A percentile compares a stretch with the other conserved stretches of the same genome.
These are phyloP conservation scores for Drosophila teissieri DNA, from an alignment of 1,140 invertebrate species.

Conservation along the genomic window DNA sequence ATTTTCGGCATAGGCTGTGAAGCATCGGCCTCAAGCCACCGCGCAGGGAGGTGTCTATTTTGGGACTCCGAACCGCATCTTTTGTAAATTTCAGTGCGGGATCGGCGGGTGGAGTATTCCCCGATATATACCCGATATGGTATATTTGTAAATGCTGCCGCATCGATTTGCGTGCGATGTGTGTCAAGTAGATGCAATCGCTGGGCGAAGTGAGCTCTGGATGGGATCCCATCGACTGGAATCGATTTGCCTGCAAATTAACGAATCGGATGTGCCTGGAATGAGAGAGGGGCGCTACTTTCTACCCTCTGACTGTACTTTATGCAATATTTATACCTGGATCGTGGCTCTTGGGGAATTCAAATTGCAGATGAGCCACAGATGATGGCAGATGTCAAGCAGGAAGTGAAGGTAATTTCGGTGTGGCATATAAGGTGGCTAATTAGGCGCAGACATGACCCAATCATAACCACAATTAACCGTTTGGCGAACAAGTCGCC, in stretches of 20 bases:
- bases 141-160: slow-evolving; percentile 75
- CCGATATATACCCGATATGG: slow-evolving; percentile 14
- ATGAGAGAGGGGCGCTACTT: slow-evolving; percentile 41
- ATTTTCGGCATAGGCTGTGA: slow-evolving; percentile 58
- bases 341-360: slow-evolving; percentile 52
- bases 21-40: slow-evolving; percentile 13
- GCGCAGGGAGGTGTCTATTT: slow-evolving; percentile 50
- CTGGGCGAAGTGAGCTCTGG: slow-evolving; percentile 16
- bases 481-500: slow-evolving; percentile 42
- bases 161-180: slow-evolving; percentile 82
- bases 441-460: slow-evolving; percentile 52
- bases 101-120: not conserved
- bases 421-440: slow-evolving; percentile 29
- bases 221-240: slow-evolving; percentile 32
- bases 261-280: slow-evolving; percentile 63
- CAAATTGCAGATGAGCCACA: slow-evolving; percentile 53
- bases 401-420: slow-evolving; percentile 64
- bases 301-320: slow-evolving; percentile 61
- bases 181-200: slow-evolving; percentile 82
- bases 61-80: slow-evolving; percentile 58
- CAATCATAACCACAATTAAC: slow-evolving; percentile 79
- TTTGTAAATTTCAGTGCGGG: slow-evolving; percentile 13
- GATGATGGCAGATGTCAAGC: slow-evolving; percentile 29
- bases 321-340: slow-evolving; percentile 71
- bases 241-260: slow-evolving; percentile 77